These are phyloP conservation scores for Sceloporus undulatus DNA, from an alignment of 2,113 vertebrate species.

Conservation along the genomic window DNA sequence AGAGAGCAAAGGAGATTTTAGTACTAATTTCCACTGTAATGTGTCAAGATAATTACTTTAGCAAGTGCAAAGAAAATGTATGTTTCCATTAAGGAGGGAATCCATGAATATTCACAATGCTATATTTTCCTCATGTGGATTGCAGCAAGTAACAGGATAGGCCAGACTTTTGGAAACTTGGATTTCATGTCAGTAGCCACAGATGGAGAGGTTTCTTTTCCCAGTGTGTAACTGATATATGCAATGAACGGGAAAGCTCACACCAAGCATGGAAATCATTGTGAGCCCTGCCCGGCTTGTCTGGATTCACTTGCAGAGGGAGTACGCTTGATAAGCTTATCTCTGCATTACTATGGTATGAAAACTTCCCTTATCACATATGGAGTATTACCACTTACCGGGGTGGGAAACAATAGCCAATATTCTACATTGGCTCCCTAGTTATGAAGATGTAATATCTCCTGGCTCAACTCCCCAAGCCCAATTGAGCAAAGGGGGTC, in stretches of 20 bases:
- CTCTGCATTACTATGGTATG: neutral
- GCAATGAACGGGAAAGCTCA: neutral
- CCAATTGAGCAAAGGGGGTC: too few species aligned
- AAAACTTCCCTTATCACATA: neutral
- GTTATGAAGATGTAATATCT: too few species aligned
- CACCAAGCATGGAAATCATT: neutral
- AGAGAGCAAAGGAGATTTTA: neutral
- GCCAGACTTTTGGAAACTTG: neutral
- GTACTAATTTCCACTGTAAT: slow-evolving; percentile 16
- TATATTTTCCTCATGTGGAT: neutral
- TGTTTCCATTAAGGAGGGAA: neutral
- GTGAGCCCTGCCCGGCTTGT: neutral
- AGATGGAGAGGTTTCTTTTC: neutral
- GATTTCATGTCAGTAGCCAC: neutral
- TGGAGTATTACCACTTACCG: neutral
- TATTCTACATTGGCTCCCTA: too few species aligned
- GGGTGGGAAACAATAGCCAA: too few species aligned
- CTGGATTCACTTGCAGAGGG: neutral
- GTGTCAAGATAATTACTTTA: neutral
- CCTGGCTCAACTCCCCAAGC: too few species aligned
- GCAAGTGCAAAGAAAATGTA: neutral
- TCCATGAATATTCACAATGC: neutral
- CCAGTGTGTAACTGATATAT: neutral
- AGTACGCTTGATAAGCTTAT: neutral
- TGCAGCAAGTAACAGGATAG: neutral